phyloP scores from a whole-genome alignment of 2,113 vertebrate genomes.

The Trematomus loennbergii region DNA sequence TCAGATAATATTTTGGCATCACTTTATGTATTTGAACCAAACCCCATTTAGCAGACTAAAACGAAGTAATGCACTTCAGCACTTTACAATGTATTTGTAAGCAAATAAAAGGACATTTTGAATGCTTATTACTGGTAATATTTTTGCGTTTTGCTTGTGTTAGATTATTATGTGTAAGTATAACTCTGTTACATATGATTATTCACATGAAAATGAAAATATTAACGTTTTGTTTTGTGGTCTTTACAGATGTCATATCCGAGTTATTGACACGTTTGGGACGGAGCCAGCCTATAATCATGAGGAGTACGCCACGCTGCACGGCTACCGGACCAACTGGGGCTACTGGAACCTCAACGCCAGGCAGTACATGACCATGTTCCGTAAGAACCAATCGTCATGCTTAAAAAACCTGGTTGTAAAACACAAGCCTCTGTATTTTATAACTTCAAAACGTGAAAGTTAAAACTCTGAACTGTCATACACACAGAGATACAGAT shows the following conservation, averaged over 20 bases:
- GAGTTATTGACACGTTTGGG: conserved; percentile 97
- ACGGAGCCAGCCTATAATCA: conserved; percentile 97
- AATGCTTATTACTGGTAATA: neutral
- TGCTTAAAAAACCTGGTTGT: neutral
- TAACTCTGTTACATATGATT: neutral
- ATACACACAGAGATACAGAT: conserved; percentile 6
- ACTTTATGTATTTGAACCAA: neutral
- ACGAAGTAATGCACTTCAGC: neutral
- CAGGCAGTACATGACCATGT: conserved; percentile 99
- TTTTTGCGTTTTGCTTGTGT: neutral
- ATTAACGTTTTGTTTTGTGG: neutral
- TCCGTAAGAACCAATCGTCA: conserved; percentile 87
- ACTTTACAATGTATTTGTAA: neutral
- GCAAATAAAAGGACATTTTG: neutral
- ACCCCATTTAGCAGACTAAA: neutral
- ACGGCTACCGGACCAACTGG: conserved; percentile 97
- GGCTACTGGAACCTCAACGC: conserved; percentile 98
- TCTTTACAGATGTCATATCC: conserved; percentile 90
- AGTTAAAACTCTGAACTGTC: conserved; percentile 2
- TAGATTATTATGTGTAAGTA: neutral
- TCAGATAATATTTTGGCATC: neutral
- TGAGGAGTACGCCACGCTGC: conserved; percentile 95
- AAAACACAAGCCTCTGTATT: neutral
- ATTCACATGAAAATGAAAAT: neutral
- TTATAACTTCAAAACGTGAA: conserved; percentile 8